Conservation (phyloP, 2,797 vertebrate genomes). For the Lithobates sylvaticus region DNA sequence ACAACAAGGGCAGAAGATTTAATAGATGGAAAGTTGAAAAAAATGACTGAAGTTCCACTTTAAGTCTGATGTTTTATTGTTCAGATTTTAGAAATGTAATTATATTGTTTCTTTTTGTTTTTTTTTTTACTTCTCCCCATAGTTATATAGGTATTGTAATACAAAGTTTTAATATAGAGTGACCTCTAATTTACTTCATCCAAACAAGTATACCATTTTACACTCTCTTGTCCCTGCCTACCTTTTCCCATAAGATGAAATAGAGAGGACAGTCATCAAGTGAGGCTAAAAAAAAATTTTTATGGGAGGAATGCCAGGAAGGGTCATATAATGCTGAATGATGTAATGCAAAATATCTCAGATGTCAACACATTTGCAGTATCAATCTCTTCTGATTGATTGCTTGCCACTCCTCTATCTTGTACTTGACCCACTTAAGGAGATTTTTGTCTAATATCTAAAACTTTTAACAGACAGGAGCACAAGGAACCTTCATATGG, state of each 20-base stretch:
- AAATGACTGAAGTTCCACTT: too few relatives aligned
- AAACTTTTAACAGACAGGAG: too few relatives aligned
- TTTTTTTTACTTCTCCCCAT: not conserved
- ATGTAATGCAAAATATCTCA: not conserved
- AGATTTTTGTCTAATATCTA: too few relatives aligned
- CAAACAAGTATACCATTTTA: not conserved
- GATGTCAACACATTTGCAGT: not conserved
- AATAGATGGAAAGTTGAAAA: too few relatives aligned
- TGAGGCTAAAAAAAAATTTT: not conserved
- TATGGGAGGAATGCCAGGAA: not conserved
- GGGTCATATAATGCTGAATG: not conserved
- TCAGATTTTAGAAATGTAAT: too few relatives aligned
- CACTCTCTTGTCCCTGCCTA: not conserved
- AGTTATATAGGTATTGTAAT: not conserved
- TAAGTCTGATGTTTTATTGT: not conserved
- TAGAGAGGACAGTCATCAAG: not conserved
- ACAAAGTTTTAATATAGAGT: not conserved
- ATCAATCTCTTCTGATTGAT: not conserved
- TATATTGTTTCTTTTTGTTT: not conserved
- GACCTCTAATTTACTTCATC: not conserved
- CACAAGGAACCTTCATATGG: too few relatives aligned
- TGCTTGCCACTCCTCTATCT: not conserved
- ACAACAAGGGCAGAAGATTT: too few relatives aligned
- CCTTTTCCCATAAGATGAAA: not conserved
- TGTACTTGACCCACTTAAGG: not conserved